These are phyloP conservation scores for Eumaeus atala DNA, from an alignment of 1,140 invertebrate genomes.

Conservation along the genomic window DNA sequence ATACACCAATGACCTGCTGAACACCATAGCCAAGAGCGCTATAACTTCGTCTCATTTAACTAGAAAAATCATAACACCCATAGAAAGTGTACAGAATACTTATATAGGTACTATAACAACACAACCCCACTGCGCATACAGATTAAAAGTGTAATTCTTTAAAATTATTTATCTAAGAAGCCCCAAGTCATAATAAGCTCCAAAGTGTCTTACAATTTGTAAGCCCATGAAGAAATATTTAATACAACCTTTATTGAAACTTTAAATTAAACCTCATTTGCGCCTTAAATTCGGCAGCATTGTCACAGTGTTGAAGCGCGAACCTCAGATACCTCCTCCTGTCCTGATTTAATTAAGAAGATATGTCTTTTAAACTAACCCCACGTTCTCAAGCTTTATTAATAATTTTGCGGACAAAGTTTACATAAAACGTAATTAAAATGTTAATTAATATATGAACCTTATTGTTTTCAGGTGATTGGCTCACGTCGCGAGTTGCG, in stretches of 20 bases:
- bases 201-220: too few species aligned
- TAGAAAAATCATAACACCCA: too few species aligned
- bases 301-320: constrained; percentile 46
- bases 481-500: constrained; percentile 28
- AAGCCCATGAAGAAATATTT: constrained; percentile 28
- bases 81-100: too few species aligned
- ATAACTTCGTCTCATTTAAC: too few species aligned
- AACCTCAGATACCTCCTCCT: constrained; percentile 52
- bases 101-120: too few species aligned
- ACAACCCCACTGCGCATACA: too few species aligned
- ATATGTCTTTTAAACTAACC: constrained; percentile 68
- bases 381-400: constrained; percentile 13
- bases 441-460: constrained; percentile 12
- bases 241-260: constrained; percentile 45
- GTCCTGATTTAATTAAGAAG: constrained; percentile 72
- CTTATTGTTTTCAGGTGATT: constrained; percentile 12
- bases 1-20: too few species aligned
- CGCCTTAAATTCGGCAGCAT: constrained; percentile 58
- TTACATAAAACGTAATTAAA: constrained; percentile 17
- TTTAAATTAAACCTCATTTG: constrained; percentile 62
- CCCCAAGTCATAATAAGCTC: too few species aligned
- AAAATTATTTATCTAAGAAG: too few species aligned
- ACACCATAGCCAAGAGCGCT: too few species aligned
- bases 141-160: too few species aligned
- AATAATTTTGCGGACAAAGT: constrained; percentile 4